These are phyloP conservation scores for Eulemur mongoz DNA, from an alignment of 2,797 vertebrate species.

Conservation along the genomic window DNA sequence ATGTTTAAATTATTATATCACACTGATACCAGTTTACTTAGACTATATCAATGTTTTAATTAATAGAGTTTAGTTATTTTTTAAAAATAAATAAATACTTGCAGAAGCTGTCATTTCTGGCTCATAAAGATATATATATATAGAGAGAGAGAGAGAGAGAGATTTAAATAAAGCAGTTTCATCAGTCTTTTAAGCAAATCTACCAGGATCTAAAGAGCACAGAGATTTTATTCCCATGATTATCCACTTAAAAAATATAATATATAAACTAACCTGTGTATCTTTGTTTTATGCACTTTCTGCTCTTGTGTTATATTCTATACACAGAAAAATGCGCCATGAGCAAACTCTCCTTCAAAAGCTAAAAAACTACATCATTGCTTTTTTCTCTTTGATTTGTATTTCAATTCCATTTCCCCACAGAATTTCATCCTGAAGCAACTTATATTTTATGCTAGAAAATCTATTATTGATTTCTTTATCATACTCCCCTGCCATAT, in stretches of 20 bases:
- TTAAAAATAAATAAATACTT: neutral
- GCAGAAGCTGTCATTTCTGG: neutral
- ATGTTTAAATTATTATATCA: too few relatives aligned
- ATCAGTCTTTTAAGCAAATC: neutral
- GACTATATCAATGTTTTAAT: too few relatives aligned
- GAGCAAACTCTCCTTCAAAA: neutral
- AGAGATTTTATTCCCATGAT: neutral
- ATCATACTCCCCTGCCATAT: neutral
- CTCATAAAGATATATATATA: neutral
- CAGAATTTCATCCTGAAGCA: neutral
- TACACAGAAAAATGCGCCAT: neutral
- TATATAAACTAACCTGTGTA: neutral
- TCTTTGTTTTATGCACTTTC: fast-evolving
- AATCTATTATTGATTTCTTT: neutral
- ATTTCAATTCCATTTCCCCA: neutral
- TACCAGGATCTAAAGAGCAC: neutral
- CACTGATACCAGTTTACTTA: too few relatives aligned
- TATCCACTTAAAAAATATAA: neutral
- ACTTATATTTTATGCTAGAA: neutral
- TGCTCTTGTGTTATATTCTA: neutral
- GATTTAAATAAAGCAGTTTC: neutral
- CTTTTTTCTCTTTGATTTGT: neutral
- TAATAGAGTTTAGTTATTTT: too few relatives aligned
- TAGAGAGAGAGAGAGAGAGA: neutral
- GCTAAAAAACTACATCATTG: neutral